Conservation (phyloP, 2,113 vertebrate genomes). For the Salvelinus alpinus region DNA sequence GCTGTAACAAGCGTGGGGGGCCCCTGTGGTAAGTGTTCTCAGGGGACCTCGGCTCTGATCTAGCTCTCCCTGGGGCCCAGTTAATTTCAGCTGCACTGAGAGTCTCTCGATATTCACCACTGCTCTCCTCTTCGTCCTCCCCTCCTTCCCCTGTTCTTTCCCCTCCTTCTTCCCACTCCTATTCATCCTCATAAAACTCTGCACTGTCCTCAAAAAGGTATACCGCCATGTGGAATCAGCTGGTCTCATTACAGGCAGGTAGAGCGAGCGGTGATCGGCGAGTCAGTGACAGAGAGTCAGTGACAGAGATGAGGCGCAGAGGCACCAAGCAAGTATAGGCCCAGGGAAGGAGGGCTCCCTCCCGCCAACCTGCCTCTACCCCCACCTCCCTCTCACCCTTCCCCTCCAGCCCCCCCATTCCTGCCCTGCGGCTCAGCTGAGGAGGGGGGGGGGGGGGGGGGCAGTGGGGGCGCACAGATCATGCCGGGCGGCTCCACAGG, state of each 20-base stretch:
- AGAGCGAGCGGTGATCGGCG: constrained; percentile 47
- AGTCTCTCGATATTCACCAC: constrained; percentile 60
- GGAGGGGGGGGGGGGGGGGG: constrained; percentile 10
- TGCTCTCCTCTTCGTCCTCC: constrained; percentile 46
- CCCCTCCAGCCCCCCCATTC: constrained; percentile 24
- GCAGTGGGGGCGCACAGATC: constrained; percentile 25
- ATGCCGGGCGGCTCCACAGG: constrained; percentile 56
- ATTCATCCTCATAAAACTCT: not conserved
- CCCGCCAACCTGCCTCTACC: constrained; percentile 20
- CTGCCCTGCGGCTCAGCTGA: constrained; percentile 33
- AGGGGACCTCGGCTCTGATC: constrained; percentile 60
- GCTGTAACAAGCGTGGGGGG: constrained; percentile 71
- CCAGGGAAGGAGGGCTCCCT: too few relatives aligned
- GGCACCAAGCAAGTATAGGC: not conserved
- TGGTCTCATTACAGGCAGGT: constrained; percentile 53
- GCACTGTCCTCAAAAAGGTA: constrained; percentile 39
- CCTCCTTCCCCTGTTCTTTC: constrained; percentile 11
- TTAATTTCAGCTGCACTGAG: constrained; percentile 72
- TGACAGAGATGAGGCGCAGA: constrained; percentile 10
- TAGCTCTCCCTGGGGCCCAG: constrained; percentile 64
- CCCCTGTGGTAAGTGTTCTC: constrained; percentile 72
- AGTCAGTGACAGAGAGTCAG: constrained; percentile 49
- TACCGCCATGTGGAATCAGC: constrained; percentile 48
- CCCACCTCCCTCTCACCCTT: constrained; percentile 2
- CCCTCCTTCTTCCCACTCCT: not conserved